These are phyloP conservation scores for Ornithoptera priamus DNA, from an alignment of 2,888 invertebrate species.

Conservation along the genomic window DNA sequence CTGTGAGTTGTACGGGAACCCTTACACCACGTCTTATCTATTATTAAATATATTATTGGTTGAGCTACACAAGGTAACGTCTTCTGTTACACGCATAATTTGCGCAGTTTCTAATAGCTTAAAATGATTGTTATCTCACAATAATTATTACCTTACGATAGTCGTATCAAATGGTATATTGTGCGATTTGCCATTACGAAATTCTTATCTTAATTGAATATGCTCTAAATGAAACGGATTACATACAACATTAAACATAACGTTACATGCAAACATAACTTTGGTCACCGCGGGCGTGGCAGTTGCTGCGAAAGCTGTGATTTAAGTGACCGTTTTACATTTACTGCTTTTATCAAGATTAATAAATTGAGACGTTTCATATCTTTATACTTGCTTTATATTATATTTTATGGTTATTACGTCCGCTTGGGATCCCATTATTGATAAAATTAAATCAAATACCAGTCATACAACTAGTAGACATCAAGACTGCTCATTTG, in stretches of 20 bases:
- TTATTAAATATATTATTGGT: no score
- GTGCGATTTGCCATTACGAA: slow-evolving; percentile 9
- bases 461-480: not conserved
- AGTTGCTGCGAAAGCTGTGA: slow-evolving; percentile 55
- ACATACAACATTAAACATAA: slow-evolving; percentile 47
- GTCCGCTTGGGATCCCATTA: not conserved
- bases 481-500: no score
- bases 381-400: slow-evolving; percentile 1
- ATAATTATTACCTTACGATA: not conserved
- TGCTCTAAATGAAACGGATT: slow-evolving; percentile 49
- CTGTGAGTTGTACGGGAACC: no score
- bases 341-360: slow-evolving; percentile 68
- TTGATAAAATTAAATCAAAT: not conserved
- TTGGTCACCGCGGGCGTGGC: slow-evolving; percentile 56
- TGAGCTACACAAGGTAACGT: no score
- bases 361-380: slow-evolving; percentile 65
- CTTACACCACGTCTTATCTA: no score
- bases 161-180: slow-evolving; percentile 9
- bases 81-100: no score
- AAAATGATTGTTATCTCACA: not conserved
- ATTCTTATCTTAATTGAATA: slow-evolving; percentile 35
- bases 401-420: slow-evolving; percentile 10
- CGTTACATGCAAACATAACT: slow-evolving; percentile 64
- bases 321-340: slow-evolving; percentile 61
- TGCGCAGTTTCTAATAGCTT: no score